A percentile compares a stretch with the other conserved stretches of the same genome.
Evolutionary conservation across 37 sponge, comb jelly and placozoan species (phyloP).

Genomic region (Cliona cf. orientalis): DNA sequence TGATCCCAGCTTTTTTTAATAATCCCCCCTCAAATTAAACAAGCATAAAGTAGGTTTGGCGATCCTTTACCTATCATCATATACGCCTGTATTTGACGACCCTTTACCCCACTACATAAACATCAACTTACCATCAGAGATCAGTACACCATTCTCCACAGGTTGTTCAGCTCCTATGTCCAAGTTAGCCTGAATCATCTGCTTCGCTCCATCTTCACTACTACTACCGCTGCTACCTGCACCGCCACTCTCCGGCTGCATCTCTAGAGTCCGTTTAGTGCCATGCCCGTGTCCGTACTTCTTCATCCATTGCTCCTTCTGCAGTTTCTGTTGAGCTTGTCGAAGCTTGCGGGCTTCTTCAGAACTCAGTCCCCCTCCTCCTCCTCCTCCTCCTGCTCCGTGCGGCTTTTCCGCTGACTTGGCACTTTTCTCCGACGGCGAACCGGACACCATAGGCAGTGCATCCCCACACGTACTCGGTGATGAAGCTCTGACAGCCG

Average conservation of each 20-base stretch:
- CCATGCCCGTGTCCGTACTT: slow-evolving; percentile 6
- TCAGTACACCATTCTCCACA: no score
- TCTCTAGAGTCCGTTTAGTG: background rate
- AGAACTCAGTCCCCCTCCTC: background rate
- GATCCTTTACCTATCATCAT: background rate
- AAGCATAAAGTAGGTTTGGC: background rate
- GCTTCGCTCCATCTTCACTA: background rate
- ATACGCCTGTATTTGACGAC: background rate
- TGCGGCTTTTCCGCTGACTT: background rate
- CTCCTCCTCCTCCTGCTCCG: background rate
- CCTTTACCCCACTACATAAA: background rate
- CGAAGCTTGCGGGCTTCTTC: slow-evolving; percentile 28
- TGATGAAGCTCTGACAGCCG: no score
- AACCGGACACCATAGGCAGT: background rate
- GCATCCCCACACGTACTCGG: background rate
- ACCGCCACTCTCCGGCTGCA: background rate
- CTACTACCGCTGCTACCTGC: background rate
- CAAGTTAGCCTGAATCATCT: background rate
- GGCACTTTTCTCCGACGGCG: no score
- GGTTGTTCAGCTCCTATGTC: no score
- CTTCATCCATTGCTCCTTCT: slow-evolving; percentile 56
- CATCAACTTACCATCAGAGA: slow-evolving; percentile 29
- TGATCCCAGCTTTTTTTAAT: no score
- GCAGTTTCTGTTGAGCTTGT: slow-evolving; percentile 43
- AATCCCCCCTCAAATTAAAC: no score